Percentiles rank a stretch among this genome's conserved stretches.
phyloP scores from a whole-genome alignment of 1,140 invertebrate species.

The Caerostris darwini region DNA sequence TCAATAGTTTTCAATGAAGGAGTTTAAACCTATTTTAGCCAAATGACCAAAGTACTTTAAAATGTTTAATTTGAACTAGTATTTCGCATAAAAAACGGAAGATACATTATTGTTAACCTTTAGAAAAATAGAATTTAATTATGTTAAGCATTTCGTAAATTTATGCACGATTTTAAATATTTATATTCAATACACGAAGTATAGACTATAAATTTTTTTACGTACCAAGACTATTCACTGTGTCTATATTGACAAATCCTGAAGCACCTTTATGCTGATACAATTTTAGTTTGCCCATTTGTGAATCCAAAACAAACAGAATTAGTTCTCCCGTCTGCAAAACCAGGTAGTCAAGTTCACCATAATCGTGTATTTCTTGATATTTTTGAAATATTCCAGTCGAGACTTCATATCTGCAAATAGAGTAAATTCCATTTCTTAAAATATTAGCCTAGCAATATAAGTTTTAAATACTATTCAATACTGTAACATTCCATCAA shows the following conservation, averaged over 20 bases:
- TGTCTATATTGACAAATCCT: conserved; percentile 73
- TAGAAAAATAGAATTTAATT: too few species aligned
- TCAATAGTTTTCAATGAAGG: too few species aligned
- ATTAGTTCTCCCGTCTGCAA: conserved; percentile 55
- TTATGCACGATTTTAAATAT: not conserved
- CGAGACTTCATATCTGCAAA: conserved; percentile 20
- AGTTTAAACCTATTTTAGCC: too few species aligned
- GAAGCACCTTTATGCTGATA: conserved; percentile 73
- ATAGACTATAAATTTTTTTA: not conserved
- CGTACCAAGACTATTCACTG: conserved; percentile 58
- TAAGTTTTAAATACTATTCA: not conserved
- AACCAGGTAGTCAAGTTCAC: conserved; percentile 52
- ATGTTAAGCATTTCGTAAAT: too few species aligned
- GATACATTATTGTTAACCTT: too few species aligned
- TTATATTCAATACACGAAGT: not conserved
- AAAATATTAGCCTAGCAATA: not conserved
- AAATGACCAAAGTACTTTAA: too few species aligned
- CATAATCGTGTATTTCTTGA: conserved; percentile 58
- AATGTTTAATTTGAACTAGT: too few species aligned
- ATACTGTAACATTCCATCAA: too few species aligned
- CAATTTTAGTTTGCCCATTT: conserved; percentile 38
- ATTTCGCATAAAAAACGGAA: too few species aligned
- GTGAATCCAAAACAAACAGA: conserved; percentile 42
- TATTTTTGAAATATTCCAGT: conserved; percentile 34
- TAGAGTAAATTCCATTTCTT: not conserved